These are phyloP conservation scores for Ormyrus labotus DNA, from an alignment of 2,888 invertebrate species.

Conservation along the genomic window DNA sequence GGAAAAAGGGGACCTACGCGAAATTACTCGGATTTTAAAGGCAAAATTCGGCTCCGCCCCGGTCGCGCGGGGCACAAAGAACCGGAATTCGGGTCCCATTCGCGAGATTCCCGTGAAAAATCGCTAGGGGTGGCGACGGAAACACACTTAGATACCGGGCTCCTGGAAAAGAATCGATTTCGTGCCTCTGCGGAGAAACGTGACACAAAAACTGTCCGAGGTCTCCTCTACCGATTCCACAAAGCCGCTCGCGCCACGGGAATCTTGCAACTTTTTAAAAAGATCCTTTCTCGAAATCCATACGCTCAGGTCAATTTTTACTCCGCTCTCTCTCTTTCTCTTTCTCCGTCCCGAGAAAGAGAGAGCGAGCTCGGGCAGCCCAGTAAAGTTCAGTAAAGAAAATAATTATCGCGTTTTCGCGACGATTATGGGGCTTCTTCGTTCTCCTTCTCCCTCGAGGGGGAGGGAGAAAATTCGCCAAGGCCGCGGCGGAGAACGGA, in stretches of 20 bases:
- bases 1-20: conserved; percentile 35
- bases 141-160: conserved; percentile 11
- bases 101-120: conserved; percentile 34
- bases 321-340: background rate
- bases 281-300: conserved; percentile 50
- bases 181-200: background rate
- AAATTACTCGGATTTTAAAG: conserved; percentile 30
- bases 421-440: conserved; percentile 25
- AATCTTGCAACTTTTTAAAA: conserved; percentile 46
- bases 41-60: conserved; percentile 56
- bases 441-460: too few species aligned
- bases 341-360: background rate
- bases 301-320: conserved; percentile 44
- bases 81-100: conserved; percentile 25
- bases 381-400: conserved; percentile 24
- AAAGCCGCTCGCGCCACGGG: conserved; percentile 33
- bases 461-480: conserved; percentile 32
- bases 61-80: conserved; percentile 44
- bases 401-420: conserved; percentile 51
- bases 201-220: conserved; percentile 27
- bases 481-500: conserved; percentile 57
- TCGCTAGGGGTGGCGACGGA: conserved; percentile 6
- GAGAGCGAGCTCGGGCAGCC: background rate
- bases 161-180: conserved; percentile 34
- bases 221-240: conserved; percentile 9